Conservation (phyloP, 2,888 invertebrate species). For the Brachypterus glaber region DNA sequence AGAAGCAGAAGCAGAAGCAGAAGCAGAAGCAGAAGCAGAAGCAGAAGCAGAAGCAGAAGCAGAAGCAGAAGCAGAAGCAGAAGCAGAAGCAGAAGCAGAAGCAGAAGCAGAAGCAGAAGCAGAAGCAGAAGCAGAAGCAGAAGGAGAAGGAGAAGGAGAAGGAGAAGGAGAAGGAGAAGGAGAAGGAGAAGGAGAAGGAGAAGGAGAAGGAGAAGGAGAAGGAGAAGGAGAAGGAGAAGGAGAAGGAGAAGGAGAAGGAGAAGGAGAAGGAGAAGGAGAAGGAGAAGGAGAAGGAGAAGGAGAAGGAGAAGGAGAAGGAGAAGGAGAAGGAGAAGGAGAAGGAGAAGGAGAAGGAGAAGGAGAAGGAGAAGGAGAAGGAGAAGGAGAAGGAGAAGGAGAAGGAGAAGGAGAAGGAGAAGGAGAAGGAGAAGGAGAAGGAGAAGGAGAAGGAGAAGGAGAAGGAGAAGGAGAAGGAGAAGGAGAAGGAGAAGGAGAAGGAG, state of each 20-base stretch:
- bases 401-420: slow-evolving; percentile 36
- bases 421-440: slow-evolving; percentile 33
- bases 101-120: too few species aligned
- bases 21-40: too few species aligned
- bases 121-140: too few species aligned
- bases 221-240: slow-evolving; percentile 33
- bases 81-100: too few species aligned
- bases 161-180: background rate
- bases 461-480: slow-evolving; percentile 34
- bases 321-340: slow-evolving; percentile 13
- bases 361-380: slow-evolving; percentile 31
- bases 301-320: slow-evolving; percentile 4
- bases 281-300: slow-evolving; percentile 32
- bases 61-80: too few species aligned
- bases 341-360: slow-evolving; percentile 7
- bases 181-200: slow-evolving; percentile 34
- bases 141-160: background rate
- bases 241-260: slow-evolving; percentile 37
- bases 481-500: slow-evolving; percentile 1
- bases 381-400: slow-evolving; percentile 39
- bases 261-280: slow-evolving; percentile 38
- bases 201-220: slow-evolving; percentile 39
- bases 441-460: slow-evolving; percentile 40
- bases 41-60: too few species aligned
- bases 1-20: too few species aligned